Base-by-base conservation (phyloP, 2,113 vertebrate genomes). In the Tragelaphus scriptus region DNA sequence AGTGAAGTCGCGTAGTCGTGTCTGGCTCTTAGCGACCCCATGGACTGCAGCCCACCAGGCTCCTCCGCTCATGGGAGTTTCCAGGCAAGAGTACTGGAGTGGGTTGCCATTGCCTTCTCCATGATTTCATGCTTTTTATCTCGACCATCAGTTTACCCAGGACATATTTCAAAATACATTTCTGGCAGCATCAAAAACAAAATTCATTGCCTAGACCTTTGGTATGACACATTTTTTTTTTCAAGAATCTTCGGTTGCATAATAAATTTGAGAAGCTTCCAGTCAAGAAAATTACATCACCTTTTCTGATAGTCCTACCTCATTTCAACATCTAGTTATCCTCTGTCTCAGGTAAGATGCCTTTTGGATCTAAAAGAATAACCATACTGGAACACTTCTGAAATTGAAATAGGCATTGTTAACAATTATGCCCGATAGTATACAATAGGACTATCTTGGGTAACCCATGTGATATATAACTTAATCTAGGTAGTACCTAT, bases 311-410 rank as follows among this genome's bases (percentile, higher is more conserved):
- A 19, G 25, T 28, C 14, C 25, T 19, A 21, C 7, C 16, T 16
- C 71, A 90, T 88, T 96, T 92, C 36, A 95, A 51, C n/a, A 94
- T 75, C 44, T 95, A 81, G 68, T 30, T 47, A 75, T 90, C 47
- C 21, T 90, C 51, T 91, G 21, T 53, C 61, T 93, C 56, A 47
- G 4, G 15, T 23, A 85, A 85, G 21, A 49, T 85, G 6, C 19
- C 11, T 81, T 92, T 77, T 81, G 75, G 47, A 85, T 15, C 16
- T 82, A 21, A 94, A 65, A 65, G 12, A 51, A 3, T 61, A 55
- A 68, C 30, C 3, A 12, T 63, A 32, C 30, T 80, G 25, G 30
- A 58, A 88, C n/a, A 47, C 6, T 88, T 90, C 71, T 28, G 51
- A 92, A 36, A 32, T 30, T n/a, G 21, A 90, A 94, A 92, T 28